A percentile compares a stretch with the other conserved stretches of the same genome.
Conservation (phyloP, 2,888 invertebrate species). For the Glaucopsyche alexis region DNA sequence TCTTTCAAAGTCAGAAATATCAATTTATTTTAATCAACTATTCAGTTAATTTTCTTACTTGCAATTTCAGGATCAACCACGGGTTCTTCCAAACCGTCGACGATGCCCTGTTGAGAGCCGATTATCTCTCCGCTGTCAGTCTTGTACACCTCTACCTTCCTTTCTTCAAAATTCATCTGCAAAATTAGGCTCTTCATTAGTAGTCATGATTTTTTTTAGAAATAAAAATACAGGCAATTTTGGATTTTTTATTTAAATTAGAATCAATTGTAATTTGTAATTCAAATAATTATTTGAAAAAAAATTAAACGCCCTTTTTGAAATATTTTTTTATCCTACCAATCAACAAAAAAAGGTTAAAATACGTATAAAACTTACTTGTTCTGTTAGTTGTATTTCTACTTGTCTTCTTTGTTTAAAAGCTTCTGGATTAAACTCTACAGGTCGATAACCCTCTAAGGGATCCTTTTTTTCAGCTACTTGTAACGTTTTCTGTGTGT, state of each 20-base stretch:
- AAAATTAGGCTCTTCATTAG: neutral
- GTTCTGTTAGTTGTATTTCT: slow-evolving; percentile 32
- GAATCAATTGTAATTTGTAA: no score
- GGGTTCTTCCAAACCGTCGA: slow-evolving; percentile 57
- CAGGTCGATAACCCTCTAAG: slow-evolving; percentile 45
- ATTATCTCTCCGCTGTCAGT: slow-evolving; percentile 49
- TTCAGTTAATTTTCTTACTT: slow-evolving; percentile 48
- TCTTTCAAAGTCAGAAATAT: no score
- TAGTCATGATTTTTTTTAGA: no score
- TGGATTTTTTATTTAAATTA: no score
- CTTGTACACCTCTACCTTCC: slow-evolving; percentile 45
- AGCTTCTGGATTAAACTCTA: slow-evolving; percentile 46
- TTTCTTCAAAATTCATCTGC: slow-evolving; percentile 20
- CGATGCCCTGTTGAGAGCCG: slow-evolving; percentile 58
- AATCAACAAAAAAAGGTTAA: neutral
- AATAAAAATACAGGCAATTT: no score
- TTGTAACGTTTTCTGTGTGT: slow-evolving; percentile 17
- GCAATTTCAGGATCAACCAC: slow-evolving; percentile 56
- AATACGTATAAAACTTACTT: slow-evolving; percentile 32
- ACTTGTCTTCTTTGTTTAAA: slow-evolving; percentile 34
- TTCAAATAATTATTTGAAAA: no score
- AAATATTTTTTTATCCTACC: neutral
- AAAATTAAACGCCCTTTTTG: neutral
- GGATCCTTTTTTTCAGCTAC: slow-evolving; percentile 41
- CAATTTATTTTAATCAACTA: no score